Evolutionary conservation across 2,888 invertebrate species (phyloP), one percentile per base, ranked within the genome.

Genomic region (Pterobdella sp.): DNA sequence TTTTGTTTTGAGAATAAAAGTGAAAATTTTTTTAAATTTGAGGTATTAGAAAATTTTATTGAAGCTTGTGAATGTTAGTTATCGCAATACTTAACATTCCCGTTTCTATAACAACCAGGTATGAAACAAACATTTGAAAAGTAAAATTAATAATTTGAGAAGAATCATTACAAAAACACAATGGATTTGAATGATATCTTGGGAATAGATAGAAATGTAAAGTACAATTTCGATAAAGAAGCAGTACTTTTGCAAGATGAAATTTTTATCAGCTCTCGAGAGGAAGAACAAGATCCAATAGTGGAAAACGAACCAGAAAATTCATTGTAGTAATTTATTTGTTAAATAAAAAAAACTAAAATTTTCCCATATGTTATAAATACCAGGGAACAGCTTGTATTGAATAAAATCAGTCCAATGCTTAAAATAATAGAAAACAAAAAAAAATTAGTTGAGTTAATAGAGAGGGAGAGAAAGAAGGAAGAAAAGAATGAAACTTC

Each of bases 81-180:
- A 22, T 42, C 49, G 7, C 49, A 7, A n/a, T n/a, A 42, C 7
- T 42, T 42, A 14, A 14, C 3, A 4, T 56, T 26, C 4, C 7
- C 4, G 60, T 56, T 56, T 4, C 60, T n/a, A 56, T 56, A 56
- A n/a, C 7, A 22, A 56, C 60, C 60, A 56, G 60, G 60, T 56
- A 56, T 4, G 4, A 26, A 26, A 56, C 26, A 4, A 56, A 56
- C n/a, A 56, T 14, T 56, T 56, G 3, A 3, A 22, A 18, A 18
- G n/a, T 26, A 56, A 56, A 14, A 56, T 56, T n/a, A 56, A 56
- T 7, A 56, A 18, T 56, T 14, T 7, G 4, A 56, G n/a, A 4
- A 56, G n/a, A 22, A 56, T 56, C 60, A 18, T 56, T 18, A 18
- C 3, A 7, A 7, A 4, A 56, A 14, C 4, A 3, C 14, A 56